Percentiles rank a stretch among this genome's conserved stretches.
Evolutionary conservation across 2,113 vertebrate species (phyloP).

Genomic region (Cyphomyrus plagiostoma): DNA sequence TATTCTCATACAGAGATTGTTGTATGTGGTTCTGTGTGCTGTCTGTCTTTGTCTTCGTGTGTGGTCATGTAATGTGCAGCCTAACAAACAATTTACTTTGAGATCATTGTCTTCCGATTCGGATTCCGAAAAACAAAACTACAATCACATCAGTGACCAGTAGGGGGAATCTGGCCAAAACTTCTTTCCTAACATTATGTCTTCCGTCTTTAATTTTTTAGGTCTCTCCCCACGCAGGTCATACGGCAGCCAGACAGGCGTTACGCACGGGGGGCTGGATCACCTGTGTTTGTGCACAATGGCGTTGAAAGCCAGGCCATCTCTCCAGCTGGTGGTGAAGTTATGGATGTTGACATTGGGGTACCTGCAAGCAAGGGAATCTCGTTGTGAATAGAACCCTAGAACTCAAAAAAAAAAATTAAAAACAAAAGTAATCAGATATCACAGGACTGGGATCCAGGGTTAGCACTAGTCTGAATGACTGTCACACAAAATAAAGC

Average conservation of each 20-base stretch:
- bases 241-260: neutral
- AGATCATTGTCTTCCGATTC: neutral
- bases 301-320: slow-evolving; percentile 87
- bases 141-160: neutral
- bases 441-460: neutral
- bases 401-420: neutral
- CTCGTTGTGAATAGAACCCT: neutral
- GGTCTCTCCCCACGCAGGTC: neutral
- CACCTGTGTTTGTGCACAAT: slow-evolving; percentile 94
- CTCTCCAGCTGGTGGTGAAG: slow-evolving; percentile 92
- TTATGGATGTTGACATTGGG: slow-evolving; percentile 91
- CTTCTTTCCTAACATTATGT: neutral
- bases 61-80: neutral
- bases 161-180: neutral
- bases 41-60: neutral
- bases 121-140: neutral
- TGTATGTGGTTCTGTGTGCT: neutral
- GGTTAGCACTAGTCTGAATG: neutral
- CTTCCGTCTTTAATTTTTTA: neutral
- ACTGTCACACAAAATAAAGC: neutral
- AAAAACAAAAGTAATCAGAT: neutral
- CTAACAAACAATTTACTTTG: neutral
- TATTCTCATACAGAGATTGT: neutral
- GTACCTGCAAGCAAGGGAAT: slow-evolving; percentile 63
- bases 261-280: slow-evolving; percentile 16